These are phyloP conservation scores for Pseudachorutes palmiensis DNA, from an alignment of 1,140 invertebrate species.

Conservation along the genomic window DNA sequence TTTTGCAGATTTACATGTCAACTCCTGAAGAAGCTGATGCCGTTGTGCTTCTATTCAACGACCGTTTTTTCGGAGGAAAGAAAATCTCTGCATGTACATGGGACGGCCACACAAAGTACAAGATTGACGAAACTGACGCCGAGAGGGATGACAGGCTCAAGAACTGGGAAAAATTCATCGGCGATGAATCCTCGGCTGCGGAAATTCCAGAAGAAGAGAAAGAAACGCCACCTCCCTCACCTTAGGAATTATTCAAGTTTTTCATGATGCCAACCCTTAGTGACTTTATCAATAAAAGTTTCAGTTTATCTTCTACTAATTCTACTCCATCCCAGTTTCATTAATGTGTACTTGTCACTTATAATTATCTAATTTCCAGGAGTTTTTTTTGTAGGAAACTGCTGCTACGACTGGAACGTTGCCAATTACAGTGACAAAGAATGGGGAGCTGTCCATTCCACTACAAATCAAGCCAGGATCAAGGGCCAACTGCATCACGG, in stretches of 20 bases:
- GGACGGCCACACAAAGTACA: slow-evolving; percentile 76
- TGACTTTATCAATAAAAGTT: too few species aligned
- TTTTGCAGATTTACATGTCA: slow-evolving; percentile 84
- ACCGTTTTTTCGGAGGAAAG: slow-evolving; percentile 81
- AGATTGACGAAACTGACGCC: slow-evolving; percentile 80
- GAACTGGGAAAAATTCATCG: slow-evolving; percentile 82
- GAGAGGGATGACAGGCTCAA: slow-evolving; percentile 70
- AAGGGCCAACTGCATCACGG: slow-evolving; percentile 62
- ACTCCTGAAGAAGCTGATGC: slow-evolving; percentile 82
- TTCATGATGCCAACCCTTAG: too few species aligned
- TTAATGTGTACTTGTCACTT: too few species aligned
- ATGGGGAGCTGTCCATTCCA: slow-evolving; percentile 55
- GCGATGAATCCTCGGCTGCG: slow-evolving; percentile 42
- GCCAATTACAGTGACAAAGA: slow-evolving; percentile 9
- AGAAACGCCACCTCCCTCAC: neutral
- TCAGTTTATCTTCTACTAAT: too few species aligned
- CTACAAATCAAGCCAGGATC: slow-evolving; percentile 68
- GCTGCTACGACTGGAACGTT: neutral
- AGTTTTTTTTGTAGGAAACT: neutral
- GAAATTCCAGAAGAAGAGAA: neutral
- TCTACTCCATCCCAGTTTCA: too few species aligned
- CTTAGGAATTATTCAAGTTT: neutral
- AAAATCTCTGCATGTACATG: slow-evolving; percentile 77
- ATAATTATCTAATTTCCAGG: neutral
- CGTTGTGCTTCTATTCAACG: slow-evolving; percentile 79